Conservation (phyloP, 2,797 vertebrate genomes). For the Glyptemys insculpta region DNA sequence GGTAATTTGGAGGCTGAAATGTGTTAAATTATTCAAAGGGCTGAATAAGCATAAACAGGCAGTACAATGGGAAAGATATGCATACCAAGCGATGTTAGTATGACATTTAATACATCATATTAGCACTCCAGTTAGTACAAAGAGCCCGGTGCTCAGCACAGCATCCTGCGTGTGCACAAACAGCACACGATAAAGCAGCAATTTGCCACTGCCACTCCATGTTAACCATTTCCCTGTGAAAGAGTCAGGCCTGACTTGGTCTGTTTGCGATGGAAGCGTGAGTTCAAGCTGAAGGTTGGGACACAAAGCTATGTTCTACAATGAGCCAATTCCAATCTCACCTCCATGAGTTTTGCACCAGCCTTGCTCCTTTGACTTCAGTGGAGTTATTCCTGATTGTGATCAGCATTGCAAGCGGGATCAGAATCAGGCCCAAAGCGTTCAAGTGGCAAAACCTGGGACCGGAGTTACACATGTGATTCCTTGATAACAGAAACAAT, state of each 20-base stretch:
- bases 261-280: neutral
- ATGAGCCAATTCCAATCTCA: neutral
- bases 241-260: neutral
- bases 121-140: conserved; percentile 80
- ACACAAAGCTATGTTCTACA: conserved; percentile 23
- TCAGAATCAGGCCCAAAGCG: neutral
- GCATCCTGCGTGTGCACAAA: conserved; percentile 30
- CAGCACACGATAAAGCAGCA: neutral
- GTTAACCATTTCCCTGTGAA: conserved; percentile 37
- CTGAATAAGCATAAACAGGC: conserved; percentile 96
- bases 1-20: conserved; percentile 94
- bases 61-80: conserved; percentile 86
- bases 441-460: neutral
- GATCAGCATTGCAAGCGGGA: neutral
- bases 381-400: neutral
- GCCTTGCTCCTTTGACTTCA: neutral
- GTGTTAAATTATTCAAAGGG: conserved; percentile 92
- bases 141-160: conserved; percentile 64
- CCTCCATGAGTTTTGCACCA: neutral
- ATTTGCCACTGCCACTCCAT: conserved; percentile 24
- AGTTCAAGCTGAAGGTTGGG: conserved; percentile 29
- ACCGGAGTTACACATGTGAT: neutral
- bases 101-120: conserved; percentile 95
- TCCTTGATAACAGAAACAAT: neutral
- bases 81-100: conserved; percentile 86